Conservation (phyloP, 2,113 vertebrate genomes). For the Spea multiplicata region DNA sequence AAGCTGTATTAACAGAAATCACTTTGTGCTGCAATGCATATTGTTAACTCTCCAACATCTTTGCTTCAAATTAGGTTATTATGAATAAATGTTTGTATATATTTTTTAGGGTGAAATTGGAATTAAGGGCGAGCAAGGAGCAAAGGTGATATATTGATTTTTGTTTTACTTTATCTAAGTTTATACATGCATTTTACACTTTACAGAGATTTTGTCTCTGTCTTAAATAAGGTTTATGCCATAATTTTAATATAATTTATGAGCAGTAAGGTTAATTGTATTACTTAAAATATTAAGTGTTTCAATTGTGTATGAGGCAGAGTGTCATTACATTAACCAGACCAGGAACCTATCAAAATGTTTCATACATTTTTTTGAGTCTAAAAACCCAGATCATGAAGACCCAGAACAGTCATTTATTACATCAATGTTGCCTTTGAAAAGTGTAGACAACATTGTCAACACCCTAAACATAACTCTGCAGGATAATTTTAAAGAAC, state of each 20-base stretch:
- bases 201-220: no score
- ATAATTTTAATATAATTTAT: no score
- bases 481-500: no score
- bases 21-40: background rate
- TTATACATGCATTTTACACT: background rate
- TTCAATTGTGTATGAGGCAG: no score
- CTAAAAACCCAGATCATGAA: no score
- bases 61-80: background rate
- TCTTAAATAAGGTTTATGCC: no score
- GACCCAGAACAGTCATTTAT: no score
- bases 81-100: background rate
- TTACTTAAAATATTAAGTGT: no score
- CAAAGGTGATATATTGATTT: constrained; percentile 71
- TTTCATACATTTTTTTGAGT: background rate
- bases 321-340: background rate
- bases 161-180: background rate
- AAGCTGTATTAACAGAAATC: background rate
- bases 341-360: background rate
- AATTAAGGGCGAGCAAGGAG: constrained; percentile 70
- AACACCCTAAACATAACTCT: no score
- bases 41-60: background rate
- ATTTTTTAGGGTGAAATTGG: constrained; percentile 75
- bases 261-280: no score
- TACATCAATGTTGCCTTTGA: no score
- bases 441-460: no score